Evolutionary conservation across 2,888 invertebrate species (phyloP), one percentile per base, ranked within the genome.

Genomic region (Polietes domitor): DNA sequence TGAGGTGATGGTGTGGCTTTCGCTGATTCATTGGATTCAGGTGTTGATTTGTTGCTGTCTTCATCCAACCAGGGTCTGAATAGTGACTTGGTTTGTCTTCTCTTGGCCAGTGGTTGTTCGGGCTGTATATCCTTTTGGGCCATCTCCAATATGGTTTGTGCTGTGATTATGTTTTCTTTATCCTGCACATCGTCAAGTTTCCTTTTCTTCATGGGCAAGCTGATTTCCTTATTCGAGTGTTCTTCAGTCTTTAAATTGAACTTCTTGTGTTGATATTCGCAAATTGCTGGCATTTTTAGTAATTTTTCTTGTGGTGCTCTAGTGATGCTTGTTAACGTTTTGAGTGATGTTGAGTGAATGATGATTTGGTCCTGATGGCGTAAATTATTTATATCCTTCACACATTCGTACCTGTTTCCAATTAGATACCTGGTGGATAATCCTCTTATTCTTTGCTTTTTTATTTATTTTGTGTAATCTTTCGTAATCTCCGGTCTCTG

Each of bases 171-270:
- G 26, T 19, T 55, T 47, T 74, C 32, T 6, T 70, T 68, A 24
- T 68, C 24, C 28, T 79, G 47, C 0, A 47, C 15, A 17, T 74
- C 58, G 3, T 55, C 47, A 24, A 0, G 17, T n/a, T 73, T 74
- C 1, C 74, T 65, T 21, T 87, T 87, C 2, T 86, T 87, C 24
- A 86, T 86, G 24, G 82, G 79, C 0, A 80, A 26, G 0, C 80
- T 61, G 47, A 89, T 87, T 75, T 89, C 88, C 73, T 89, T 87
- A 63, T 89, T 88, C 24, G 76, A 47, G 47, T 89, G 88, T 5
- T 12, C 50, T 37, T 41, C 47, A 4, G 63, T 19, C 12, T 84
- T 77, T 9, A 43, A 17, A 32, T 26, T 19, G 12, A 74, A 68
- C 21, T 79, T 79, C 37, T 74, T 55, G 19, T 74, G 63, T 53